Percentiles rank a stretch among this genome's conserved stretches.
phyloP scores from a whole-genome alignment of 2,797 vertebrate genomes.

The Pseudocheirus occidentalis region DNA sequence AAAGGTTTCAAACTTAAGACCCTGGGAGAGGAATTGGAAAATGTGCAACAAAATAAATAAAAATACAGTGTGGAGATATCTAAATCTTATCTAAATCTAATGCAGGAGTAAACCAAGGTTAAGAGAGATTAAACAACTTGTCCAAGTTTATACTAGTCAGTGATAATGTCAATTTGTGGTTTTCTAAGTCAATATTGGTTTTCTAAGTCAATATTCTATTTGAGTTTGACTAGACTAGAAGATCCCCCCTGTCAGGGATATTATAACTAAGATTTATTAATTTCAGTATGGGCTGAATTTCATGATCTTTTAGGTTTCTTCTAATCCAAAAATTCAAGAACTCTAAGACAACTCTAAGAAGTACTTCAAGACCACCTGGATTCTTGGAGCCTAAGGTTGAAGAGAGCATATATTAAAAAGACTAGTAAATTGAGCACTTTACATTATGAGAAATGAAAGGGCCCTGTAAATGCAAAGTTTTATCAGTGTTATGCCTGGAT shows the following conservation, averaged over 20 bases:
- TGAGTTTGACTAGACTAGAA: neutral
- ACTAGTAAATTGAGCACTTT: slow-evolving; percentile 8
- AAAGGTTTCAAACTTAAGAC: neutral
- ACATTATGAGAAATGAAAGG: slow-evolving; percentile 26
- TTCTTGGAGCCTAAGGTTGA: slow-evolving; percentile 20
- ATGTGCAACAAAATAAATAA: neutral
- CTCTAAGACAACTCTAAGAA: neutral
- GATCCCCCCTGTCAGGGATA: neutral
- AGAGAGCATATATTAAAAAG: neutral
- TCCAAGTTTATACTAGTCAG: neutral
- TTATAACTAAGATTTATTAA: neutral
- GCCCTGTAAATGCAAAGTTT: neutral
- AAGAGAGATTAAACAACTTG: slow-evolving; percentile 5
- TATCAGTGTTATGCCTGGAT: neutral
- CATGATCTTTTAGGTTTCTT: neutral
- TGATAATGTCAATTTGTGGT: neutral
- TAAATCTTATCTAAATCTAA: neutral
- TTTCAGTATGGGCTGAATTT: neutral
- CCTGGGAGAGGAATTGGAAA: neutral
- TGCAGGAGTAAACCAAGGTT: neutral
- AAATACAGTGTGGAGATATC: neutral
- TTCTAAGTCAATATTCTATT: neutral
- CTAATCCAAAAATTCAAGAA: neutral
- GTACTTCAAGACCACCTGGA: neutral
- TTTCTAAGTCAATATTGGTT: neutral